A percentile compares a stretch with the other conserved stretches of the same genome.
Conservation (phyloP, 1,140 invertebrate genomes). For the Lerema accius region DNA sequence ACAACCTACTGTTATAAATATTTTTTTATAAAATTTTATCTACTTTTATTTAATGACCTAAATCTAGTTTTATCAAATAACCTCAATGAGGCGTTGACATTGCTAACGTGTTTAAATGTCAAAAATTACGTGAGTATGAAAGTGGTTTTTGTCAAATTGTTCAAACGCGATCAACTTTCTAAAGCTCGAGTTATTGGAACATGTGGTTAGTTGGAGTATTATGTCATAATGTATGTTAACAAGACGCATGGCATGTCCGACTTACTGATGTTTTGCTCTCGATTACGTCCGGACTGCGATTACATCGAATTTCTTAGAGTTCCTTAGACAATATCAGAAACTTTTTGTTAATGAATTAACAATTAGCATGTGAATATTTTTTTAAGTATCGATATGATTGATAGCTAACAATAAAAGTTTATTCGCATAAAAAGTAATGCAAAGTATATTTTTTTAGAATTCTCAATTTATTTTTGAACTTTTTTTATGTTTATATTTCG, state of each 20-base stretch:
- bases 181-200: conserved; percentile 9
- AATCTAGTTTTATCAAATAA: not conserved
- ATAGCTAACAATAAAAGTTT: too few species aligned
- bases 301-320: not conserved
- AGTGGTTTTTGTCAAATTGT: conserved; percentile 7
- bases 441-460: too few species aligned
- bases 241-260: conserved; percentile 1
- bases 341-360: not conserved
- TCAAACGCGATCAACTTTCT: conserved; percentile 22
- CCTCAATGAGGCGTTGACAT: not conserved
- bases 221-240: not conserved
- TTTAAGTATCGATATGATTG: too few species aligned
- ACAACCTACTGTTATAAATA: too few species aligned
- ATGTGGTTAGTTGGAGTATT: conserved; percentile 9
- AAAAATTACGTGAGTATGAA: conserved; percentile 8
- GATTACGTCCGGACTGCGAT: conserved; percentile 1
- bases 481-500: too few species aligned
- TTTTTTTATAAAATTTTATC: too few species aligned
- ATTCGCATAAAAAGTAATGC: too few species aligned
- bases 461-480: too few species aligned
- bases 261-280: conserved; percentile 2
- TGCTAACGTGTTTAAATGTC: not conserved
- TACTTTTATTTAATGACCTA: too few species aligned
- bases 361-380: too few species aligned
- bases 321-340: not conserved